Evolutionary conservation across 2,113 vertebrate genomes (phyloP), one percentile per base, ranked within the genome.

Genomic region (Tursiops truncatus): DNA sequence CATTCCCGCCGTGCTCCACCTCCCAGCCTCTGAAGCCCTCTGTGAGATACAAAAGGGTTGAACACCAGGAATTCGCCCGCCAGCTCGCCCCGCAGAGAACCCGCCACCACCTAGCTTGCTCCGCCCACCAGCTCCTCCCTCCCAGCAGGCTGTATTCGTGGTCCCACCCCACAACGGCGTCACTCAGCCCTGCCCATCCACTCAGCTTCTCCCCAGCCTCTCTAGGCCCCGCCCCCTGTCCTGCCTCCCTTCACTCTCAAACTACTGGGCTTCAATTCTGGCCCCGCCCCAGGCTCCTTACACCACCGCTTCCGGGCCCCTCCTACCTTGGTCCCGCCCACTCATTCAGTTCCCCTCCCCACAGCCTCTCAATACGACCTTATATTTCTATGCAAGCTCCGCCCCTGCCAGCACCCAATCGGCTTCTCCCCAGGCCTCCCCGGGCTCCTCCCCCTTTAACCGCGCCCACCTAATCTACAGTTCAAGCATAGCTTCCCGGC

Each of bases 1-100:
- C 97, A 1, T 97, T 73, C 2, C 97, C 98, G 6, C 97, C 85
- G 5, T 97, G 74, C 13, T 77, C 67, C 71, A 97, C 70, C 20
- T 91, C 25, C 98, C 98, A 98, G 79, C 98, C 96, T 85, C 47
- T 41, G 60, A 98, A 96, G 31, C 93, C 92, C 63, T 97, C 98
- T 97, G 96, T 9, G 63, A 50, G 53, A 71, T 0, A 62, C 21
- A 93, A 23, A 2, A 5, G 18, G 5, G 9, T 53, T 44, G 36
- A 65, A 60, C 8, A 47, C 8, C 2, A 44, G n/a, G 8, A 62
- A 26, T 28, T 36, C 17, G 5, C 44, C 28, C 1, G 26, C 71
- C 44, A 6, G 9, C 33, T 5, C 0, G 8, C 28, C 28, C 58
- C 47, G 60, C 6, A 3, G 31, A 31, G 62, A 4, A 11, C 28